Percentiles rank a stretch among this genome's conserved stretches.
Evolutionary conservation across 2,797 vertebrate genomes (phyloP).

Genomic region (Trachops cirrhosus): DNA sequence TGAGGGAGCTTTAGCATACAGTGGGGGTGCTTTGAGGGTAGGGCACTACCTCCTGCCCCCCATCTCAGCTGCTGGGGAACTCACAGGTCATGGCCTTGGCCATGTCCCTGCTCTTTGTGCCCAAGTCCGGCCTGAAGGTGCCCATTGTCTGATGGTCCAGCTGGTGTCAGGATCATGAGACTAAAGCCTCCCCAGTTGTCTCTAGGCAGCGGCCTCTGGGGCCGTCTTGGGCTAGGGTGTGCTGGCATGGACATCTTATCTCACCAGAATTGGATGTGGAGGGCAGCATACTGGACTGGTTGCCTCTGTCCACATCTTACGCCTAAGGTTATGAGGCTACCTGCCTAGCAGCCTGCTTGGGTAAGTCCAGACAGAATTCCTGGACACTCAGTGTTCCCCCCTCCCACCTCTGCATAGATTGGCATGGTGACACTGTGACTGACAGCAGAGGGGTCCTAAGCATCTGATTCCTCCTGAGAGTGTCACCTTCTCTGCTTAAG

Average conservation of each 20-base stretch:
- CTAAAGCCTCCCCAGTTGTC: constrained; percentile 62
- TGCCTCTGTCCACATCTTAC: constrained; percentile 17
- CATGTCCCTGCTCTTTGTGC: constrained; percentile 50
- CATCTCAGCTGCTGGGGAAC: constrained; percentile 20
- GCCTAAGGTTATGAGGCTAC: not conserved
- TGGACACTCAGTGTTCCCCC: constrained; percentile 60
- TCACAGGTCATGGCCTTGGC: not conserved
- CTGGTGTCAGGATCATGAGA: constrained; percentile 71
- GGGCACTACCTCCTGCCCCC: not conserved
- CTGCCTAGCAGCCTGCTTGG: not conserved
- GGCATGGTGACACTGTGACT: constrained; percentile 71
- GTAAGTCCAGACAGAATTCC: constrained; percentile 29
- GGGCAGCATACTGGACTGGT: not conserved
- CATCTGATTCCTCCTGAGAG: not conserved
- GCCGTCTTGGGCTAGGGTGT: constrained; percentile 23
- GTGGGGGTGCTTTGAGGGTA: not conserved
- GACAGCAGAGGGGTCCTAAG: constrained; percentile 36
- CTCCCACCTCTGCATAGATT: constrained; percentile 66
- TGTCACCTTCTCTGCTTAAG: not conserved
- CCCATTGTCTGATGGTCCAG: constrained; percentile 73
- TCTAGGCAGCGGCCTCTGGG: constrained; percentile 40
- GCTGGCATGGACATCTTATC: constrained; percentile 6
- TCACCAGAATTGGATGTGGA: not conserved
- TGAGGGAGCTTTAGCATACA: not conserved
- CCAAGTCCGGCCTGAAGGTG: constrained; percentile 66